A percentile compares a stretch with the other conserved stretches of the same genome.
phyloP scores from a whole-genome alignment of 2,113 vertebrate species.

The Cricetomys ansorgei region DNA sequence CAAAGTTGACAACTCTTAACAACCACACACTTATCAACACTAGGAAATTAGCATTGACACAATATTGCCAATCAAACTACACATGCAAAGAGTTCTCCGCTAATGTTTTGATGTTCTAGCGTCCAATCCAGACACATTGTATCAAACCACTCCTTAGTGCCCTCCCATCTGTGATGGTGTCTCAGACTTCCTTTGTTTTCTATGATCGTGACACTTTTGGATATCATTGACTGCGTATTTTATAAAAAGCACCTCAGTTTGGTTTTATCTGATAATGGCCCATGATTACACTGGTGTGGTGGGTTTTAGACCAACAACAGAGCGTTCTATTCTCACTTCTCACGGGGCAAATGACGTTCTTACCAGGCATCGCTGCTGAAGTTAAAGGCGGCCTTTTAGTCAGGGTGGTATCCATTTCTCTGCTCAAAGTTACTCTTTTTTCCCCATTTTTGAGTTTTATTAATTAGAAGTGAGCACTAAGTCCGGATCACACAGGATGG shows the following conservation, averaged over 20 bases:
- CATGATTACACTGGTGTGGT: neutral
- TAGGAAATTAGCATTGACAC: neutral
- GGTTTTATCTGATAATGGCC: neutral
- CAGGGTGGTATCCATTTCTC: neutral
- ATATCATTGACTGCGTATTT: neutral
- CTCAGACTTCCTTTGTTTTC: neutral
- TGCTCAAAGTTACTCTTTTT: neutral
- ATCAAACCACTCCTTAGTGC: neutral
- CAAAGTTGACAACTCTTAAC: neutral
- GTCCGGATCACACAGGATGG: neutral
- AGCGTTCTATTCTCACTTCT: neutral
- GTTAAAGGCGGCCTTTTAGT: neutral
- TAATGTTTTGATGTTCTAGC: neutral
- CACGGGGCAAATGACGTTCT: neutral
- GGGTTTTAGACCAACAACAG: neutral
- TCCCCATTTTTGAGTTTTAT: neutral
- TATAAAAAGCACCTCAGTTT: neutral
- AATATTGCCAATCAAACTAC: neutral
- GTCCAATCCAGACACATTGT: neutral
- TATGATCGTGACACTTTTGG: neutral
- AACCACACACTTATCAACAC: neutral
- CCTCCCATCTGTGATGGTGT: neutral
- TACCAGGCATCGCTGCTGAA: neutral
- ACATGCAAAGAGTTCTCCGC: neutral
- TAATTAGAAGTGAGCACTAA: constrained; percentile 39